A percentile compares a stretch with the other conserved stretches of the same genome.
Evolutionary conservation across 2,113 vertebrate genomes (phyloP).

Genomic region (Entosphenus tridentatus): DNA sequence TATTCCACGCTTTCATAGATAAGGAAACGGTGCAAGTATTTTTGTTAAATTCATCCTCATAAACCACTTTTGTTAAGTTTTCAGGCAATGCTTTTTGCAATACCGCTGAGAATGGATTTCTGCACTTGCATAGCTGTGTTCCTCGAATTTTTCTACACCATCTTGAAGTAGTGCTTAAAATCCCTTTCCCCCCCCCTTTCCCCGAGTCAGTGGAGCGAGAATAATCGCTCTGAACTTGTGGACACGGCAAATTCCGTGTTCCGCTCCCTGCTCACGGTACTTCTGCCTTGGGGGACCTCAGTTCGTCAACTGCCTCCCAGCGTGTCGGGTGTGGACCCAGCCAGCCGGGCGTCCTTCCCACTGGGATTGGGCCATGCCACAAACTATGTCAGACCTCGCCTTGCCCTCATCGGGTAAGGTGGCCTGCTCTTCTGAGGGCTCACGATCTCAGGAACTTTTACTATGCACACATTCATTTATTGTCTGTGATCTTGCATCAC

Average conservation of each 20-base stretch:
- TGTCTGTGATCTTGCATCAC: not conserved
- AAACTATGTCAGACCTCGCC: constrained; percentile 55
- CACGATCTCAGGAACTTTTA: no score
- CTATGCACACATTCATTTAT: no score
- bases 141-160: no score
- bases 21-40: no score
- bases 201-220: constrained; percentile 57
- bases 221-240: constrained; percentile 60
- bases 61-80: no score
- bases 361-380: constrained; percentile 68
- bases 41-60: no score
- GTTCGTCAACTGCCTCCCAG: constrained; percentile 77
- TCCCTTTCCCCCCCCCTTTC: no score
- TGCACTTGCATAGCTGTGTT: no score
- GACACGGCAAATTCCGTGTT: constrained; percentile 47
- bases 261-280: constrained; percentile 30
- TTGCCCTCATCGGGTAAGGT: constrained; percentile 67
- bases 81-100: no score
- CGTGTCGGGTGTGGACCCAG: constrained; percentile 39
- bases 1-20: no score
- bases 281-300: constrained; percentile 46
- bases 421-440: not conserved
- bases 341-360: constrained; percentile 54
- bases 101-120: no score
- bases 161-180: no score